Conservation (phyloP, 2,888 invertebrate genomes). For the Drosophila rellima region DNA sequence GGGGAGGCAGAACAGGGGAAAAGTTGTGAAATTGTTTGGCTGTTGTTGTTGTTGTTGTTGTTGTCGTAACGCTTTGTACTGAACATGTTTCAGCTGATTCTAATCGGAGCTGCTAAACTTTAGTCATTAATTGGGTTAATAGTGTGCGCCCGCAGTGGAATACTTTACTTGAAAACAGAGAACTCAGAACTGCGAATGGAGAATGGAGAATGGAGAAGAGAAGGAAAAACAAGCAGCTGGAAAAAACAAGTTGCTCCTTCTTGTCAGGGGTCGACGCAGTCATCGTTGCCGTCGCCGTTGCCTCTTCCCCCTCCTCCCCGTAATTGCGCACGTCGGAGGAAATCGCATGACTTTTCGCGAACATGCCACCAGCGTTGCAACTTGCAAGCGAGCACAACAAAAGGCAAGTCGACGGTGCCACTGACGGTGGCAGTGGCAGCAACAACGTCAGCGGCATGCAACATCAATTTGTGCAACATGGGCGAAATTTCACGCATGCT, state of each 20-base stretch:
- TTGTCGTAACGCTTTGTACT: conserved; percentile 56
- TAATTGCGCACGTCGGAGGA: conserved; percentile 66
- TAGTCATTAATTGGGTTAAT: conserved; percentile 63
- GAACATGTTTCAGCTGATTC: conserved; percentile 58
- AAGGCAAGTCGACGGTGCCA: conserved; percentile 23
- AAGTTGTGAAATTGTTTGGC: conserved; percentile 30
- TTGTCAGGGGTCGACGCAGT: conserved; percentile 37
- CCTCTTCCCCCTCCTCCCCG: conserved; percentile 25
- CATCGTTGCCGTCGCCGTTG: neutral
- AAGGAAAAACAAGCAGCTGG: neutral
- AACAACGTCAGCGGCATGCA: conserved; percentile 63
- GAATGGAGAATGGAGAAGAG: neutral
- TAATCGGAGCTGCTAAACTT: conserved; percentile 67
- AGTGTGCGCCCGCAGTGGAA: conserved; percentile 57
- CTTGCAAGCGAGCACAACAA: conserved; percentile 29
- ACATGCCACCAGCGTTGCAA: conserved; percentile 67
- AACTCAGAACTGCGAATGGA: neutral
- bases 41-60: conserved; percentile 31
- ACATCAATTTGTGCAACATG: conserved; percentile 77
- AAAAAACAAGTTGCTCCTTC: conserved; percentile 28
- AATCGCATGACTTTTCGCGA: conserved; percentile 72
- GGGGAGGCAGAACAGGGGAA: neutral
- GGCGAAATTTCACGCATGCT: conserved; percentile 74
- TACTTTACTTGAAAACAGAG: conserved; percentile 26
- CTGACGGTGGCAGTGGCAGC: conserved; percentile 7